Evolutionary conservation across 2,797 vertebrate genomes (phyloP), one percentile per base, ranked within the genome.

Genomic region (Pogoniulus pusillus): DNA sequence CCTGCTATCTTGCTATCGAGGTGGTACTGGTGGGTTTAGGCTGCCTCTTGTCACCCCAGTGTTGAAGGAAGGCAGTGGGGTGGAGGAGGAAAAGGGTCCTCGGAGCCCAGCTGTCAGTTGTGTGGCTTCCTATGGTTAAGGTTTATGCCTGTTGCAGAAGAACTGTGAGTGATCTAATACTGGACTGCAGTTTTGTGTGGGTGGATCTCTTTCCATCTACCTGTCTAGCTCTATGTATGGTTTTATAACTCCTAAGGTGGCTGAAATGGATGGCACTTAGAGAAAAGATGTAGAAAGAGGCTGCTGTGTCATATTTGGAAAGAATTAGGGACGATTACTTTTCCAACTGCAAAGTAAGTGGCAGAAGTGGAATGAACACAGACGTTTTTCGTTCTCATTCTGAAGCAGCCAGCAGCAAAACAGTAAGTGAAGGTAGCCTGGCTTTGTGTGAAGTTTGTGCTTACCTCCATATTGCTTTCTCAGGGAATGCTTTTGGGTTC

Each of bases 61-160:
- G 29, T 15, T 0, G 1, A n/a, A 20, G 71, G 65, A 27, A 22
- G 18, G 45, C n/a, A 55, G 35, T 24, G 59, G 60, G 14, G 35
- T 11, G 35, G 5, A 18, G 47, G 41, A 53, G 20, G 30, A 24
- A 35, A 55, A 49, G 63, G 57, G n/a, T 12, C 70, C 16, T 16
- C 0, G 0, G 39, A 51, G 22, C 41, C 49, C 16, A 5, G 8
- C 17, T 34, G 16, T 20, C 49, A 6, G 1, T 12, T 2, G 1
- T 12, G 43, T 6, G 71, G 13, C 8, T 14, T 47, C 2, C 1
- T 6, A 2, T 0, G 29, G 55, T 41, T 68, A 1, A 17, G 41
- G 59, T 18, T 58, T 10, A 45, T 57, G 20, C 1, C 1, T 5
- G 60, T 14, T 60, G 57, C 59, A 58, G 35, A 34, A 41, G 55